Percentiles rank a stretch among this genome's conserved stretches.
Conservation (phyloP, 1,140 invertebrate genomes). For the Hesperophylax magnus region DNA sequence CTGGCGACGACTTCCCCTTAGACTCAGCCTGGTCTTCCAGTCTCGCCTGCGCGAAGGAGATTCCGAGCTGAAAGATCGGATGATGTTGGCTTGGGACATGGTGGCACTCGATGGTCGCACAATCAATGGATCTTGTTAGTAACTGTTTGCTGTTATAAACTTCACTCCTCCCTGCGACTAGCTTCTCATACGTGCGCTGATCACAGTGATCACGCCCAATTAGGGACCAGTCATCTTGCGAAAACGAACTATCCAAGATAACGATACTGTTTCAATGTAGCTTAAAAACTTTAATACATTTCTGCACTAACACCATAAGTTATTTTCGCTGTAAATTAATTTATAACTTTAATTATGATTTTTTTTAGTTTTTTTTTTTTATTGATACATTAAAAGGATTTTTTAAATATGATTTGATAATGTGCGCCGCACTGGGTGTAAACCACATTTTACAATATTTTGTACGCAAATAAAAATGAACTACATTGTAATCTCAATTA, state of each 20-base stretch:
- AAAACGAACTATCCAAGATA: background rate
- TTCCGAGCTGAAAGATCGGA: conserved; percentile 56
- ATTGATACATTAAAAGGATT: too few species aligned
- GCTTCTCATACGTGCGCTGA: background rate
- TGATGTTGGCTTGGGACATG: conserved; percentile 51
- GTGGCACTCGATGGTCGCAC: background rate
- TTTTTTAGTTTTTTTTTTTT: too few species aligned
- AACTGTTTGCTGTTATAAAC: background rate
- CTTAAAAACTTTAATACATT: background rate
- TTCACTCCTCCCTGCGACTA: background rate
- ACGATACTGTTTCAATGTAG: background rate
- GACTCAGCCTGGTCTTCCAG: conserved; percentile 55
- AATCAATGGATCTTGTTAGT: background rate
- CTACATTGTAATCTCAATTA: too few species aligned
- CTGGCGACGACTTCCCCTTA: conserved; percentile 46
- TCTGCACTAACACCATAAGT: too few species aligned
- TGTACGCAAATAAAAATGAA: too few species aligned
- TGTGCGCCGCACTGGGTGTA: too few species aligned
- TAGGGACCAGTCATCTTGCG: conserved; percentile 8
- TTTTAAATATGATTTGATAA: too few species aligned
- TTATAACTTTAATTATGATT: too few species aligned
- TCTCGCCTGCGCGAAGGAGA: conserved; percentile 53
- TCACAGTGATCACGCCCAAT: background rate
- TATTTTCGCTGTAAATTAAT: too few species aligned
- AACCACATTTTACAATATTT: too few species aligned